These are phyloP conservation scores for Pharmacophagus antenor DNA, from an alignment of 2,888 invertebrate genomes.

Conservation along the genomic window DNA sequence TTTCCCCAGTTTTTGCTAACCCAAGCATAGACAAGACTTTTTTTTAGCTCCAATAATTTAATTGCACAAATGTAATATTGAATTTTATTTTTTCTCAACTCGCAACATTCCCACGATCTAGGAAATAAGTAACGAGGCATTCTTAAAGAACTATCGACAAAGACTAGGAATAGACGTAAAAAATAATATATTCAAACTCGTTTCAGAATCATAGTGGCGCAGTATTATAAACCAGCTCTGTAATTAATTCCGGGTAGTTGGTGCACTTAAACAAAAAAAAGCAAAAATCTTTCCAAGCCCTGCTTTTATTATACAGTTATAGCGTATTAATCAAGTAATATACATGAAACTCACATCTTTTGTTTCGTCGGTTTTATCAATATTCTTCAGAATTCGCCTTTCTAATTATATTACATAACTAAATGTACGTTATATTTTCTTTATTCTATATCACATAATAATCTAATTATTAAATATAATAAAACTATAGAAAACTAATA, in stretches of 20 bases:
- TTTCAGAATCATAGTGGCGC: background rate
- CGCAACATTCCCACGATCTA: conserved; percentile 1
- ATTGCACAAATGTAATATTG: background rate
- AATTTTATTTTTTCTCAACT: background rate
- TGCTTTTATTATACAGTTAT: background rate
- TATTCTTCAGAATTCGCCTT: too few species aligned
- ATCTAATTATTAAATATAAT: background rate
- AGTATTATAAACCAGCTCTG: background rate
- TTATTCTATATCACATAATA: too few species aligned
- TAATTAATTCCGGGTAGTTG: background rate
- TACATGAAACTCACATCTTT: too few species aligned
- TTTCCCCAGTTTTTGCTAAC: background rate
- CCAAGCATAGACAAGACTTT: background rate
- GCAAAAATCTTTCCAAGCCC: background rate
- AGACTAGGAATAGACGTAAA: background rate
- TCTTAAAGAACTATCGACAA: background rate
- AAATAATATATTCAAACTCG: background rate
- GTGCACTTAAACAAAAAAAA: background rate
- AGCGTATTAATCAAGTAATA: too few species aligned
- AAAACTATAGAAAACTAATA: background rate
- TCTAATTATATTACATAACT: too few species aligned
- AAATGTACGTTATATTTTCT: too few species aligned
- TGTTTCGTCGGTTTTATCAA: too few species aligned
- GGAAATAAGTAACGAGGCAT: background rate
- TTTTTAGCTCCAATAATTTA: conserved; percentile 7